Conservation (phyloP, 2,888 invertebrate genomes). For the Dendrolimus houi region DNA sequence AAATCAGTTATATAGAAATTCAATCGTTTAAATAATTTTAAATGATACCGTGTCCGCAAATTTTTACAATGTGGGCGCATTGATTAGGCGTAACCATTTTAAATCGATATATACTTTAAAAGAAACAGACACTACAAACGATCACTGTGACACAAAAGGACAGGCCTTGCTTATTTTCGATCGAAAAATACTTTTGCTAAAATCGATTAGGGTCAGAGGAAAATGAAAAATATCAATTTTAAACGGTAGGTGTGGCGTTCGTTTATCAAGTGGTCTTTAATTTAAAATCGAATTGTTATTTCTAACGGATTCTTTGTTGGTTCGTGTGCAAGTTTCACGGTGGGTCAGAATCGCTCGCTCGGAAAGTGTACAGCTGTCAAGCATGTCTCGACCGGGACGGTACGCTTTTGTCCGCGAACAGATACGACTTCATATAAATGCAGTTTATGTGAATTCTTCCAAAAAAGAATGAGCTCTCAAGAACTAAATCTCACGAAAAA, state of each 20-base stretch:
- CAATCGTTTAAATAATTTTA: constrained; percentile 24
- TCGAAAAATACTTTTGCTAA: constrained; percentile 7
- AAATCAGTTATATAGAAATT: constrained; percentile 17
- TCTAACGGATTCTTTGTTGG: constrained; percentile 60
- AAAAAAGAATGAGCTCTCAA: constrained; percentile 61
- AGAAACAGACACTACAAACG: constrained; percentile 42
- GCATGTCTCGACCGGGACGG: constrained; percentile 56
- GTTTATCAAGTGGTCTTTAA: constrained; percentile 38
- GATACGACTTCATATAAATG: constrained; percentile 74
- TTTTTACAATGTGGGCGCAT: constrained; percentile 48
- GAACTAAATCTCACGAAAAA: constrained; percentile 62
- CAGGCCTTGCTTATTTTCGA: constrained; percentile 16
- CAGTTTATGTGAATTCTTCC: constrained; percentile 68
- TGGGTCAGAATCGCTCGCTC: constrained; percentile 44
- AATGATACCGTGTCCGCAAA: constrained; percentile 35
- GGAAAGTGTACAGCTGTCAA: constrained; percentile 66
- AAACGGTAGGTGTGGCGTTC: constrained; percentile 60
- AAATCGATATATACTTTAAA: constrained; percentile 53
- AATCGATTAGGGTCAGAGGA: constrained; percentile 9
- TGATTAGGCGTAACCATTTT: constrained; percentile 51
- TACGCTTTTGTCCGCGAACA: constrained; percentile 52
- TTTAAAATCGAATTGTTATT: constrained; percentile 58
- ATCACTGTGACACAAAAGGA: constrained; percentile 35
- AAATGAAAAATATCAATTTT: constrained; percentile 10
- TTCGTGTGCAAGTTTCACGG: constrained; percentile 60